phyloP scores from a whole-genome alignment of 2,888 invertebrate species.

The Eilema caniola region DNA sequence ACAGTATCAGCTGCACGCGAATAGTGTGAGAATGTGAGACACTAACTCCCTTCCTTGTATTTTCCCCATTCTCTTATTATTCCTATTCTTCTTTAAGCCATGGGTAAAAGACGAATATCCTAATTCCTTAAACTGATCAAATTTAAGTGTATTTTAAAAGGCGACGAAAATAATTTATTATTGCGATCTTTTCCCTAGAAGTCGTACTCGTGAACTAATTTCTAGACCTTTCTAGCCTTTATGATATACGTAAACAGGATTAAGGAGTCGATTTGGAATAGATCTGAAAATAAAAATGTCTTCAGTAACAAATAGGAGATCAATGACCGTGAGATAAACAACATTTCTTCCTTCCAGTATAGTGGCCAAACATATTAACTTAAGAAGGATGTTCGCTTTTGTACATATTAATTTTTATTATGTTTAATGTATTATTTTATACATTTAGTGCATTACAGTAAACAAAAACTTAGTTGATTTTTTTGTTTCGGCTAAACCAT shows the following conservation, averaged over 20 bases:
- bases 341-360: not conserved
- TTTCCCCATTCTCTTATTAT: not conserved
- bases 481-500: too few relatives aligned
- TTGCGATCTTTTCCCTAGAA: not conserved
- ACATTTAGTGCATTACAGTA: too few relatives aligned
- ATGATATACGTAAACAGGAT: not conserved
- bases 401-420: too few relatives aligned
- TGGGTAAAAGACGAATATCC: not conserved
- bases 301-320: constrained; percentile 1
- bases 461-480: too few relatives aligned
- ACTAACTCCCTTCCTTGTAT: not conserved
- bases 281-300: not conserved
- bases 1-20: too few relatives aligned
- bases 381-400: not conserved
- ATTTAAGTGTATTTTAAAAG: too few relatives aligned
- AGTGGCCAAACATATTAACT: not conserved
- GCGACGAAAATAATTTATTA: too few relatives aligned
- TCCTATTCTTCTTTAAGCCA: not conserved
- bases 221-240: not conserved
- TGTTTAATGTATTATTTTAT: too few relatives aligned
- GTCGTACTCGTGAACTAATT: not conserved
- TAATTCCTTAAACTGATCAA: too few relatives aligned
- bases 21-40: too few relatives aligned
- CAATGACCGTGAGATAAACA: not conserved
- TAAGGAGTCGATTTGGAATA: not conserved